A percentile compares a stretch with the other conserved stretches of the same genome.
Conservation (phyloP, 2,888 invertebrate genomes). For the Hypena proboscidalis region DNA sequence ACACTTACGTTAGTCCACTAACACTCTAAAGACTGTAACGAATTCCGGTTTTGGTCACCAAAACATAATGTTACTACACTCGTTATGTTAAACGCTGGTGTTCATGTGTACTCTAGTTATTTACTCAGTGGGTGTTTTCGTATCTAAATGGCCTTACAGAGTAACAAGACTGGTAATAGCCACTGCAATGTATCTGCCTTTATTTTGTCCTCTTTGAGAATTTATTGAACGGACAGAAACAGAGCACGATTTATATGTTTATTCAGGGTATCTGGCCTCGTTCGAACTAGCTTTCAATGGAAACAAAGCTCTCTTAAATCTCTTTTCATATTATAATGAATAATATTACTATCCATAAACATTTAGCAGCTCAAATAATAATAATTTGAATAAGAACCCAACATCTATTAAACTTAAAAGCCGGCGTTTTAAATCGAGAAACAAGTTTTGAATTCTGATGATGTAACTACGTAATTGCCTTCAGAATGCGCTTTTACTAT, state of each 20-base stretch:
- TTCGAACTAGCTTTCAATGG: conserved; percentile 52
- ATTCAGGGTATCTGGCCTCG: conserved; percentile 49
- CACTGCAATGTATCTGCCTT: conserved; percentile 39
- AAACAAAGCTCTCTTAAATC: conserved; percentile 45
- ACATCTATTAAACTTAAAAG: conserved; percentile 17
- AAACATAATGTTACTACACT: conserved; percentile 17
- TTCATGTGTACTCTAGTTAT: conserved; percentile 16
- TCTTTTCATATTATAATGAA: conserved; percentile 23
- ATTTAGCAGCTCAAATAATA: conserved; percentile 21
- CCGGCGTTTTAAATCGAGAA: conserved; percentile 15
- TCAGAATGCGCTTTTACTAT: conserved; percentile 28
- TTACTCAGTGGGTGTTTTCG: conserved; percentile 41
- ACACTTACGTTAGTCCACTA: no score
- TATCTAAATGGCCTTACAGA: conserved; percentile 28
- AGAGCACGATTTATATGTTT: conserved; percentile 61
- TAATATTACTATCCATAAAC: conserved; percentile 26
- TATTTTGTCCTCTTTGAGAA: conserved; percentile 59
- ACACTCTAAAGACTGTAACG: no score
- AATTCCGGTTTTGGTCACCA: conserved; percentile 21
- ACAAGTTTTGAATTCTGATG: conserved; percentile 15
- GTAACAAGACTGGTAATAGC: conserved; percentile 33
- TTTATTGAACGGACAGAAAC: conserved; percentile 56
- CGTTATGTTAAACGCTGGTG: conserved; percentile 18
- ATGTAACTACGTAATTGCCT: conserved; percentile 22
- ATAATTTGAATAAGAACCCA: not conserved